phyloP scores from a whole-genome alignment of 2,797 vertebrate genomes.

The Myotis planiceps region DNA sequence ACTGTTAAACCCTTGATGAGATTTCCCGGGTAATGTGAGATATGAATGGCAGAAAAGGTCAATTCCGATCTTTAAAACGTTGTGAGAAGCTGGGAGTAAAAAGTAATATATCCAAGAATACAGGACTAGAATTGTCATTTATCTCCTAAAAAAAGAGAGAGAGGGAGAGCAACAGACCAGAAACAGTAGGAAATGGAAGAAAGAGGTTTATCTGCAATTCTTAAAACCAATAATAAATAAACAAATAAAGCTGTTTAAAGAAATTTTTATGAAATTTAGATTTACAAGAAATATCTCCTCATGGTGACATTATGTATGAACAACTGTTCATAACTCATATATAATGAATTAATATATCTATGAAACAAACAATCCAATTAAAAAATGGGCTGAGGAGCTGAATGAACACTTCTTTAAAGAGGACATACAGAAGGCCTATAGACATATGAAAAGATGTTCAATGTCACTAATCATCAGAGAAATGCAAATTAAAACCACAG shows the following conservation, averaged over 20 bases:
- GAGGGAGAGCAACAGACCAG: background rate
- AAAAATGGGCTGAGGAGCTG: no score
- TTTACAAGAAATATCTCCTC: background rate
- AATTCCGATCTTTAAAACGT: conserved; percentile 9
- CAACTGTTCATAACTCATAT: background rate
- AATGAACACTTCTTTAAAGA: no score
- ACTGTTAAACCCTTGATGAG: conserved; percentile 17
- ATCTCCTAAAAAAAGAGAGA: background rate
- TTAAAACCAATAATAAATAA: background rate
- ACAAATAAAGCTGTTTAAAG: background rate
- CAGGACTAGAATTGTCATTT: conserved; percentile 3
- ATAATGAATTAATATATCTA: background rate
- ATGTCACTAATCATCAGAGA: no score
- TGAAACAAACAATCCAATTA: no score
- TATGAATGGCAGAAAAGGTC: conserved; percentile 29
- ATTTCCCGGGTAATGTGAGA: conserved; percentile 30
- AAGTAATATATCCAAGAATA: background rate
- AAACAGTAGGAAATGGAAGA: background rate
- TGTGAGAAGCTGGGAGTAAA: background rate
- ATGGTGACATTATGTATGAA: background rate
- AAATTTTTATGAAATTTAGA: conserved; percentile 31
- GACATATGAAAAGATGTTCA: no score
- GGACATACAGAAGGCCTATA: no score
- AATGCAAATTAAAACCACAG: no score
- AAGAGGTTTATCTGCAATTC: background rate